Evolutionary conservation across 92 coral and sea anemone species (phyloP).

Genomic region (Epizoanthus scotinus): DNA sequence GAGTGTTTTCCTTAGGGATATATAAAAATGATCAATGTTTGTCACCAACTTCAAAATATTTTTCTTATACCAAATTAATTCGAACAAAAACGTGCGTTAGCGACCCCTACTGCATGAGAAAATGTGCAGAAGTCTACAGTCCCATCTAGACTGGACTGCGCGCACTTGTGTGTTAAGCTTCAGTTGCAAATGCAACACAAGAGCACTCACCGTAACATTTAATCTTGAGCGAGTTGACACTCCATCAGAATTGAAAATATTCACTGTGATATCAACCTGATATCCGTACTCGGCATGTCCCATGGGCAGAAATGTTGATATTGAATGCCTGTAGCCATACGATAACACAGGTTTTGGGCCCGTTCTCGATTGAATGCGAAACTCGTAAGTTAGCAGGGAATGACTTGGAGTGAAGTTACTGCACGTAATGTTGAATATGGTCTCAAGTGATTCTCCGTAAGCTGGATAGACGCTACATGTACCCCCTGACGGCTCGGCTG

Average conservation of each 20-base stretch:
- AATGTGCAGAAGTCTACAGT: too few relatives aligned
- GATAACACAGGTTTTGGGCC: constrained; percentile 40
- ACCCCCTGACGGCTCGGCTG: constrained; percentile 35
- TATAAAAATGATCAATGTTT: too few relatives aligned
- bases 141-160: too few relatives aligned
- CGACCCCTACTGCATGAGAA: too few relatives aligned
- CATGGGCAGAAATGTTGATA: constrained; percentile 38
- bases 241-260: constrained; percentile 23
- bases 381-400: constrained; percentile 34
- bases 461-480: constrained; percentile 40
- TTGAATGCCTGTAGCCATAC: constrained; percentile 9
- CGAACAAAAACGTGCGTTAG: too few relatives aligned
- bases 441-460: constrained; percentile 37
- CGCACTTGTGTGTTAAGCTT: too few relatives aligned
- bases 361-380: constrained; percentile 33
- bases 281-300: constrained; percentile 23
- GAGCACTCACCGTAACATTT: too few relatives aligned
- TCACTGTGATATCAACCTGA: constrained; percentile 2
- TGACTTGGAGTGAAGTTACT: constrained; percentile 26
- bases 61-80: too few relatives aligned
- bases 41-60: too few relatives aligned
- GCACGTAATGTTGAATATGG: constrained; percentile 42
- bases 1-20: too few relatives aligned
- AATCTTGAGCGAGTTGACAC: constrained; percentile 19
- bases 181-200: too few relatives aligned